Conservation (phyloP, 2,797 vertebrate genomes). For the Microchirus variegatus region DNA sequence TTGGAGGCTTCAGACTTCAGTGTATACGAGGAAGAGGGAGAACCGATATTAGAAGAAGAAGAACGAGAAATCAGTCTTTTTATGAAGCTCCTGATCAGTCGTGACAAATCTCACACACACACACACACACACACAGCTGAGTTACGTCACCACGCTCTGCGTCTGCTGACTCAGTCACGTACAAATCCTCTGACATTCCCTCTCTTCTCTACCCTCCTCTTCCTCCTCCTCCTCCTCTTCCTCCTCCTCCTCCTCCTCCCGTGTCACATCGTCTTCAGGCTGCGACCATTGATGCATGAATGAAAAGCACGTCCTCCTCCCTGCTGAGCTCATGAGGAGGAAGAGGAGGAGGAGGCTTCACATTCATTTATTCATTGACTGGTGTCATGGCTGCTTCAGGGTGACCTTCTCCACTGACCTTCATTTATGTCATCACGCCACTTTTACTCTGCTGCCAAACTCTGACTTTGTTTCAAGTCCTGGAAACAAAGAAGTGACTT, state of each 20-base stretch:
- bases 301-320: slow-evolving; percentile 8
- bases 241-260: not conserved
- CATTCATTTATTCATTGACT: slow-evolving; percentile 6
- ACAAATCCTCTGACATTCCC: slow-evolving; percentile 22
- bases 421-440: not conserved
- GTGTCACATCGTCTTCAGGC: slow-evolving; percentile 7
- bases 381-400: slow-evolving; percentile 69
- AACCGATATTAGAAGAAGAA: too few species aligned
- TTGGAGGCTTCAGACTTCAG: too few species aligned
- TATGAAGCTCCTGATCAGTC: not conserved
- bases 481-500: too few species aligned
- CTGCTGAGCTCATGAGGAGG: not conserved
- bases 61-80: too few species aligned
- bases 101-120: slow-evolving; percentile 16
- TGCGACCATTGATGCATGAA: slow-evolving; percentile 2
- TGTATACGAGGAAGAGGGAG: too few species aligned
- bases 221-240: not conserved
- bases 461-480: not conserved
- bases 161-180: slow-evolving; percentile 58
- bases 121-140: too few species aligned
- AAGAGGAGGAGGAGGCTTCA: not conserved
- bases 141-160: slow-evolving; percentile 30
- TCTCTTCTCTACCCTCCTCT: not conserved
- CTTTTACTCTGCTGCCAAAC: not conserved
- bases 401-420: slow-evolving; percentile 59